Evolutionary conservation across 2,888 invertebrate genomes (phyloP).

Genomic region (Aethes cnicana): DNA sequence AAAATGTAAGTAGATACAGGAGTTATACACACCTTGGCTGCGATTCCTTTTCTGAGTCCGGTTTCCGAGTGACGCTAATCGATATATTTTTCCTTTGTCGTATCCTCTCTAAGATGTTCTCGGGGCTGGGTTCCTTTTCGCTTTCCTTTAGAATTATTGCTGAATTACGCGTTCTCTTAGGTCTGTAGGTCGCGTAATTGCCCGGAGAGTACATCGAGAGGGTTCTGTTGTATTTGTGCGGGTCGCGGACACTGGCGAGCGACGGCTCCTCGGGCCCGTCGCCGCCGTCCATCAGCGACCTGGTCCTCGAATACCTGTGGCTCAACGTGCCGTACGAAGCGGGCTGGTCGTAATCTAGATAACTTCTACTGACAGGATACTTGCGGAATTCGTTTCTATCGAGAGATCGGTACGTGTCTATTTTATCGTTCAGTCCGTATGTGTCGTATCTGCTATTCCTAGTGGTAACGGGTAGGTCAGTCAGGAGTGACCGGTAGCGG

Average conservation of each 20-base stretch:
- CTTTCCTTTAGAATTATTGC: conserved; percentile 78
- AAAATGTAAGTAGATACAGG: conserved; percentile 55
- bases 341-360: conserved; percentile 70
- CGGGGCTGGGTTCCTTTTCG: conserved; percentile 76
- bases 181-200: conserved; percentile 77
- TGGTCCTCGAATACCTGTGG: conserved; percentile 71
- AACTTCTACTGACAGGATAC: conserved; percentile 65
- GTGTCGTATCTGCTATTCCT: conserved; percentile 66
- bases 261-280: conserved; percentile 61
- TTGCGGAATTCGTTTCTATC: conserved; percentile 76
- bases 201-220: conserved; percentile 77
- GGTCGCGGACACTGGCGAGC: conserved; percentile 59
- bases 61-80: conserved; percentile 75
- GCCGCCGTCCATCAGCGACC: conserved; percentile 69
- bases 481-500: conserved; percentile 67
- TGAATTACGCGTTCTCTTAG: conserved; percentile 74
- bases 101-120: conserved; percentile 78
- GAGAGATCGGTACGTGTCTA: conserved; percentile 73
- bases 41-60: conserved; percentile 68
- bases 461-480: conserved; percentile 59
- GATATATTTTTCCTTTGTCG: conserved; percentile 76
- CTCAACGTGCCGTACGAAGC: conserved; percentile 54
- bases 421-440: conserved; percentile 69
- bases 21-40: conserved; percentile 76
- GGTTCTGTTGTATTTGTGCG: conserved; percentile 71